Base-by-base conservation (phyloP, 2,797 vertebrate species). In the Odontamblyopus lacepedii region DNA sequence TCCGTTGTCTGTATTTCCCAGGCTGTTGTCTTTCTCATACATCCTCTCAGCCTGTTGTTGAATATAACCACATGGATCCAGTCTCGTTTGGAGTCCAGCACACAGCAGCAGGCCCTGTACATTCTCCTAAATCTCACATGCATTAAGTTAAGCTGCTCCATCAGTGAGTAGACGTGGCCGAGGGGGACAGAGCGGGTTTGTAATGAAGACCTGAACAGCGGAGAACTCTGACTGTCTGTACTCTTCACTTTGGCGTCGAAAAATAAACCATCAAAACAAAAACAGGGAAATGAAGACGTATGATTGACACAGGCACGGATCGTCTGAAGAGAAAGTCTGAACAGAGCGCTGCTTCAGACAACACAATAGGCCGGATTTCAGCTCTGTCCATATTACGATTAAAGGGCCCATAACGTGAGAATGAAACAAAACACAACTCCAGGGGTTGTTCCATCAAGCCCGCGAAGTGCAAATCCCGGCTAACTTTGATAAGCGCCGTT, bases 131-230 rank as follows among this genome's bases (percentile, higher is more conserved):
- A 70, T 68, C 65, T 83, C 77, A 79, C 65, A 70, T 81, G 81
- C 55, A 78, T 85, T 79, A 83, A 68, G 75, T 83, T 86, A 84
- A 44, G 59, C 69, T 57, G 7, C 48, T 70, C 63, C 3, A 70
- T 68, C 71, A 66, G 2, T 2, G 29, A 55, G 73, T 77, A 78
- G 83, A 83, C 67, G 50, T 29, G 23, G 69, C 86, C 85, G 55
- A 4, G 0, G 79, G 87, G 60, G 26, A 35, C 16, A 35, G 18
- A 32, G 11, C 30, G n/a, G 16, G 19, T 35, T 32, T 19, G 11
- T 35, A 19, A 63, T 63, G 18, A 63, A 60, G 26, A 30, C 26
- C 57, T 29, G 27, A 60, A 26, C 55, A 26, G 27, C 32, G 27
- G 5, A 62, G 16, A 35, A 15, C 38, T 63, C 26, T 44, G 30